Percentiles rank a stretch among this genome's conserved stretches.
These are phyloP conservation scores for Apaloderma vittatum DNA, from an alignment of 2,113 vertebrate genomes.

Conservation along the genomic window DNA sequence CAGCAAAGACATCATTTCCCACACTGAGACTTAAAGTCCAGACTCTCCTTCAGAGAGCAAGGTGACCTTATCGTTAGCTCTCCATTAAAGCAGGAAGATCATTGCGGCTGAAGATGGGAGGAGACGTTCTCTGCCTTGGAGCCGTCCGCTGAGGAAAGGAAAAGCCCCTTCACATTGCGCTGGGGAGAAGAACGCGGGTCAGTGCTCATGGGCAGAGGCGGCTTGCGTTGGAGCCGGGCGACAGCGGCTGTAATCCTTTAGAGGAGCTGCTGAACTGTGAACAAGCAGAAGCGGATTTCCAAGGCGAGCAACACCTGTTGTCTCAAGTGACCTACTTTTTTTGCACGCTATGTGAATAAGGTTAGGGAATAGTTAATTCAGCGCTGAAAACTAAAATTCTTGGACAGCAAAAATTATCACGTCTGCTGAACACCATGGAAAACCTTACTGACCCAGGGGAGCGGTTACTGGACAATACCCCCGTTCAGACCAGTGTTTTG, in stretches of 20 bases:
- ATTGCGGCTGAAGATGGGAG: background rate
- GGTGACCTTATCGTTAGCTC: background rate
- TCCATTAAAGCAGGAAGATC: background rate
- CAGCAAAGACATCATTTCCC: background rate
- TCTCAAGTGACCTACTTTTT: slow-evolving; percentile 41
- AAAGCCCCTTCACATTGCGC: background rate
- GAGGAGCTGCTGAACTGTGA: slow-evolving; percentile 20
- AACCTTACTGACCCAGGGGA: background rate
- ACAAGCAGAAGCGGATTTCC: background rate
- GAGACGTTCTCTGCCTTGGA: background rate
- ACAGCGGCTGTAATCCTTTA: background rate
- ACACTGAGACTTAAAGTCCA: background rate
- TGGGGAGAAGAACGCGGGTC: background rate
- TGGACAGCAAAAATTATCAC: background rate
- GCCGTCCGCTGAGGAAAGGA: background rate
- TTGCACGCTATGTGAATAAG: background rate
- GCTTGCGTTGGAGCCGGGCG: background rate
- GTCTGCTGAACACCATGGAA: background rate
- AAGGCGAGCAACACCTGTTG: background rate
- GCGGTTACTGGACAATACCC: background rate
- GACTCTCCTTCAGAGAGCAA: accelerated
- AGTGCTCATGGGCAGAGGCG: background rate
- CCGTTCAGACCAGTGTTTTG: background rate
- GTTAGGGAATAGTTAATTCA: background rate
- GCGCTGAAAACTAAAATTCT: background rate